Base-by-base conservation (phyloP, 2,113 vertebrate species). In the Oxyruncus cristatus region DNA sequence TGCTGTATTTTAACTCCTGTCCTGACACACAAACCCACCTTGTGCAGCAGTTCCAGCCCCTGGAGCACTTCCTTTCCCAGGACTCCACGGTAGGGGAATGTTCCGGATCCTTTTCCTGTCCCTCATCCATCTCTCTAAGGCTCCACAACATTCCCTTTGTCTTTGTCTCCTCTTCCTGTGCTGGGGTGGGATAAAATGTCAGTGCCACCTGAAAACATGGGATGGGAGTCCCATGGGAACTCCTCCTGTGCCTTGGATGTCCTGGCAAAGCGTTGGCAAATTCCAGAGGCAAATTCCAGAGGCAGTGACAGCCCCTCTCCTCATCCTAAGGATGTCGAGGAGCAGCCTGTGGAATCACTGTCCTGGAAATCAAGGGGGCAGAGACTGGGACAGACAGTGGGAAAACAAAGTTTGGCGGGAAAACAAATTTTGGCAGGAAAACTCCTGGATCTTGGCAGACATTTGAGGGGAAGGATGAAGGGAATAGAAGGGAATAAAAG, bases 121-220 rank as follows among this genome's bases (percentile, higher is more conserved):
- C 49, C 49, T 27, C 49, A 14, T 26, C 24, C 49, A 26, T 50
- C 49, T 21, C 49, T 50, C 24, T 14, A 27, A 27, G 14, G 27
- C 50, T 52, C 35, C 20, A 6, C 46, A 47, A 22, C n/a, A 15
- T 33, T 56, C 27, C 58, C 28, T 58, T 65, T n/a, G 42, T 50
- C n/a, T 46, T 65, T n/a, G 18, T n/a, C 70, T 37, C n/a, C 42
- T 28, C 7, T 58, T 59, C 49, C 49, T 26, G 49, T 50, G 49
- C 26, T 27, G 8, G 50, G 26, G 27, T 14, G 50, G 50, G 50
- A 52, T 27, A 15, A 52, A 52, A 27, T 37, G 44, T 33, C 19
- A 30, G 11, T 28, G 18, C 58, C 5, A 30, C 13, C 26, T 7
- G 27, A 39, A n/a, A 11, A 4, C 53, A 19, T 0, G 0, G 21